Percentiles rank a stretch among this genome's conserved stretches.
Conservation (phyloP, 2,888 invertebrate genomes). For the Cataglyphis albicans region DNA sequence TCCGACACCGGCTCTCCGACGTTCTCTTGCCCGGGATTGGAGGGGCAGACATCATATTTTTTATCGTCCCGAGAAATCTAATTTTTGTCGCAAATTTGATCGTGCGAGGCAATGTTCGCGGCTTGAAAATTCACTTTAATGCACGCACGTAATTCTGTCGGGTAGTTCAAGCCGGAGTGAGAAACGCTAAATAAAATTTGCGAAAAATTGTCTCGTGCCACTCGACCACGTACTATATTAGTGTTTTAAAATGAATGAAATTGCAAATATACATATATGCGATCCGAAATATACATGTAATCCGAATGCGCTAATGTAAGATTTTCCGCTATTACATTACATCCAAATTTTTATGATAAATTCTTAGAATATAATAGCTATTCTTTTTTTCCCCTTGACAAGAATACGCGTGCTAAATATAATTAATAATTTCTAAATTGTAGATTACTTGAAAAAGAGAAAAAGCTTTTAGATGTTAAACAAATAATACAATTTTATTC, state of each 20-base stretch:
- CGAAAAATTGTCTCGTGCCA: conserved; percentile 42
- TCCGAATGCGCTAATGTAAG: background rate
- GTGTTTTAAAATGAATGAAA: conserved; percentile 46
- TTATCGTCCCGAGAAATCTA: conserved; percentile 42
- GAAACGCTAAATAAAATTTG: conserved; percentile 51
- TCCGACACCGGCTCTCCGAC: conserved; percentile 24
- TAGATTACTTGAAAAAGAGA: background rate
- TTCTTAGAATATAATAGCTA: background rate
- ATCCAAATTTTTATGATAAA: background rate
- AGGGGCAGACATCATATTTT: conserved; percentile 40
- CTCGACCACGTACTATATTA: conserved; percentile 27
- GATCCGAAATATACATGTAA: conserved; percentile 17
- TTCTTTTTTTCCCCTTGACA: background rate
- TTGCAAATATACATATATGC: conserved; percentile 16
- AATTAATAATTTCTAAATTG: background rate
- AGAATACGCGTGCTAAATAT: background rate
- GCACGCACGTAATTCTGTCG: conserved; percentile 38
- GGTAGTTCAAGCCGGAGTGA: conserved; percentile 40
- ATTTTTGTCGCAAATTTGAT: conserved; percentile 48
- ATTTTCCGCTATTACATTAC: background rate
- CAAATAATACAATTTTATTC: background rate
- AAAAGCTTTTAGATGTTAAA: background rate
- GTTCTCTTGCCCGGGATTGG: conserved; percentile 14
- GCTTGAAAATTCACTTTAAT: conserved; percentile 50
- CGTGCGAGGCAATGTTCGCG: conserved; percentile 41